These are phyloP conservation scores for Bucco capensis DNA, from an alignment of 2,113 vertebrate species.

Conservation along the genomic window DNA sequence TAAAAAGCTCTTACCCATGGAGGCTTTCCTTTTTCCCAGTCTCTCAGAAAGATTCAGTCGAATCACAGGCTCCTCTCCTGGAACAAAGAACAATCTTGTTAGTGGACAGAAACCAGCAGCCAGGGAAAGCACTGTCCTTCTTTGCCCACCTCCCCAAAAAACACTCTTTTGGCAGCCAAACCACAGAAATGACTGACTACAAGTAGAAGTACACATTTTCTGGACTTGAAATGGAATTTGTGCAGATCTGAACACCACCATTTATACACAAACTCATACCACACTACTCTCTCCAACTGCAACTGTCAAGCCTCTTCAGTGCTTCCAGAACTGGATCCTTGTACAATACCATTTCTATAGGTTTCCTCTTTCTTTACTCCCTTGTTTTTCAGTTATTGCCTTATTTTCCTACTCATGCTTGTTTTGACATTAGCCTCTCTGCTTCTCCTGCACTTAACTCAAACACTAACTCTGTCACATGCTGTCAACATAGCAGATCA, in stretches of 20 bases:
- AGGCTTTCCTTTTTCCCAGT: slow-evolving; percentile 73
- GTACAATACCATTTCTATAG: fast-evolving
- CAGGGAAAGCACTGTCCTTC: not conserved
- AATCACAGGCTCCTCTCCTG: slow-evolving; percentile 74
- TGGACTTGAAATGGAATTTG: not conserved
- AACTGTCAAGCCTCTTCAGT: not conserved
- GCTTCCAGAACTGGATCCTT: not conserved
- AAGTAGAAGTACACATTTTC: not conserved
- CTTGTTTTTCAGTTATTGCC: not conserved
- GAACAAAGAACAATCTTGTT: not conserved
- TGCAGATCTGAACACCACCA: not conserved
- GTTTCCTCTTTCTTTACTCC: not conserved
- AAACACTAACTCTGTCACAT: not conserved
- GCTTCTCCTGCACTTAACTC: not conserved
- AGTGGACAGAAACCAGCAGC: not conserved
- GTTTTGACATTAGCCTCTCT: not conserved
- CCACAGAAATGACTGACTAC: fast-evolving
- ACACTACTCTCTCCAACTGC: not conserved
- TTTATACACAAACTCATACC: not conserved
- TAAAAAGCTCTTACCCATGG: slow-evolving; percentile 8
- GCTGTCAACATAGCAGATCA: not conserved
- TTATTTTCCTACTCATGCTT: not conserved
- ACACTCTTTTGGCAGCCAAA: not conserved
- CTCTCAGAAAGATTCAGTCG: slow-evolving; percentile 74
- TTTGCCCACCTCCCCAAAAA: not conserved